Base-by-base conservation (phyloP, 2,797 vertebrate genomes). In the Paedocypris micromegethes region DNA sequence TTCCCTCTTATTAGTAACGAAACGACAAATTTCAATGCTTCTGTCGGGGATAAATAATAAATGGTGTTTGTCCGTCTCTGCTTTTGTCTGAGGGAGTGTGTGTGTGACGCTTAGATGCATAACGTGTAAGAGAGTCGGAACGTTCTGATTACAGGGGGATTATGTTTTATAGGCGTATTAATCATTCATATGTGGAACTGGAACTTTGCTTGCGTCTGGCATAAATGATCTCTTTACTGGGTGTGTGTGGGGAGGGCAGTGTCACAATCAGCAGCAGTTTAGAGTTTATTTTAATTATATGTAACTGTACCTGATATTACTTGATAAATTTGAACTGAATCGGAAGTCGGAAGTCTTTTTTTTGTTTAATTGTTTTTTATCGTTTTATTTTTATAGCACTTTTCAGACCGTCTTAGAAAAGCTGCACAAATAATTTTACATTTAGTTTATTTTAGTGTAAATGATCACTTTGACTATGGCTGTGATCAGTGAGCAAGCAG, bases 31-130 rank as follows among this genome's bases (percentile, higher is more conserved):
- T 83, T 83, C 83, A 87, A 82, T 79, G 72, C 77, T 75, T 73
- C 80, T 85, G 79, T 78, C 70, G 59, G 65, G 75, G 77, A 80
- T 86, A 78, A 89, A 87, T 87, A 84, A 86, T 83, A 83, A 73
- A 88, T 83, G 75, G 56, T 42, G 72, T 78, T 68, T 83, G 68
- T 78, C 77, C 79, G 79, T 81, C 65, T 73, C 72, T 76, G 60
- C 23, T 71, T 74, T 64, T 52, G 65, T 63, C 64, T 64, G 54
- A 68, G 66, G 69, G 52, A 38, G 41, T 58, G 50, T 49, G 62
- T 72, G 70, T 65, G 9, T 65, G 5, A 60, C 9, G 45, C 61
- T 9, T 8, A 64, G 7, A 64, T 53, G 50, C 53, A 52, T 64
- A 43, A 52, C 5, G 58, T 61, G 69, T 58, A 54, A 43, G 57